Conservation (phyloP, 2,888 invertebrate genomes). For the Ellobium chinense region DNA sequence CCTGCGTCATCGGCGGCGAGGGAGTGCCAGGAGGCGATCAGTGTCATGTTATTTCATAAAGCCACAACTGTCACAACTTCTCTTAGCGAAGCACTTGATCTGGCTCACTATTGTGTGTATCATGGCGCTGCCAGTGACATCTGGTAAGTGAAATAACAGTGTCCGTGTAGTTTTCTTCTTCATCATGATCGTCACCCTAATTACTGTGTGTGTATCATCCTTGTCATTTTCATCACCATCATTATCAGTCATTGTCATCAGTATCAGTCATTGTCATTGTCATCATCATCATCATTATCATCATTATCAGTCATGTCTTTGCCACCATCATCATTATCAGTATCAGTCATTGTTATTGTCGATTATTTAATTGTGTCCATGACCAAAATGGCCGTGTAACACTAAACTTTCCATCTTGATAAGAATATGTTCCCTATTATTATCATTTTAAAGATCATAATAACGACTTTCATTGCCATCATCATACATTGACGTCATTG, state of each 20-base stretch:
- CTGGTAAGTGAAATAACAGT: constrained; percentile 6
- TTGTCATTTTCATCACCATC: background rate
- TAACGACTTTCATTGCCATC: too few species aligned
- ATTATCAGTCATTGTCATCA: background rate
- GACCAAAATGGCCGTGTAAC: too few species aligned
- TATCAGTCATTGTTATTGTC: too few species aligned
- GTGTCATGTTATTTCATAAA: background rate
- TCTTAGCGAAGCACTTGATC: background rate
- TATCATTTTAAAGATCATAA: too few species aligned
- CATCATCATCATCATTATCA: too few species aligned
- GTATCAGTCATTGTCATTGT: too few species aligned
- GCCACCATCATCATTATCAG: too few species aligned
- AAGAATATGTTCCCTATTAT: too few species aligned
- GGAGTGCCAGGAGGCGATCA: background rate
- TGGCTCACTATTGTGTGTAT: background rate
- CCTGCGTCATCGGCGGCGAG: constrained; percentile 12
- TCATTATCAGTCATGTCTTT: too few species aligned
- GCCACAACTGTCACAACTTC: background rate
- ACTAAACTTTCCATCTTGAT: too few species aligned
- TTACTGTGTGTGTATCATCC: background rate
- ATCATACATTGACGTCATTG: too few species aligned
- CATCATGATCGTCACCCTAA: background rate
- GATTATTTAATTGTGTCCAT: too few species aligned
- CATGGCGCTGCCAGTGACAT: background rate
- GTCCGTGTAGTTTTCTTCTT: background rate